Percentiles rank a stretch among this genome's conserved stretches.
Conservation (phyloP, 1,140 invertebrate species). For the Catajapyx aquilonaris region DNA sequence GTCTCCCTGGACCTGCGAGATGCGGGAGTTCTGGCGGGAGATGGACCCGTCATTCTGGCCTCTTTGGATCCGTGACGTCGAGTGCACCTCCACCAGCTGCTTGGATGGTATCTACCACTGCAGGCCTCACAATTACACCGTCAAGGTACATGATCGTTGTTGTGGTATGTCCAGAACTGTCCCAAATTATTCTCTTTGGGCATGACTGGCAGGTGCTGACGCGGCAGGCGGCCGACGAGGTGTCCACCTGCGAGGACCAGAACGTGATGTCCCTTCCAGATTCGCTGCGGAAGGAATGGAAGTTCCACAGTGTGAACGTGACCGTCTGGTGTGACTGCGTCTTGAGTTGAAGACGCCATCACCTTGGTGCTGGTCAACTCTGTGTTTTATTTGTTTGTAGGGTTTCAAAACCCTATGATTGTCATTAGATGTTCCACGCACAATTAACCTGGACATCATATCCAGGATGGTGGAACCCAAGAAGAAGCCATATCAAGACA, state of each 20-base stretch:
- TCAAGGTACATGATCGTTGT: too few species aligned
- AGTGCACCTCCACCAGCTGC: constrained; percentile 23
- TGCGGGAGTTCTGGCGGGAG: constrained; percentile 24
- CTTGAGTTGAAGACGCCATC: too few species aligned
- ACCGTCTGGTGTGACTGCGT: neutral
- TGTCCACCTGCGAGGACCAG: neutral
- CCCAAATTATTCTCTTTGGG: too few species aligned
- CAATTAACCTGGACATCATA: too few species aligned
- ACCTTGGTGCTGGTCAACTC: too few species aligned
- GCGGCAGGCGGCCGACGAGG: neutral
- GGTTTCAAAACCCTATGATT: too few species aligned
- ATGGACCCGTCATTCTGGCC: constrained; percentile 29
- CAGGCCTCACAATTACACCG: constrained; percentile 25
- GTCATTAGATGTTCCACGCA: too few species aligned
- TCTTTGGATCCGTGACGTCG: constrained; percentile 24
- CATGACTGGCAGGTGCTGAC: neutral
- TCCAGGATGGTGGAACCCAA: too few species aligned
- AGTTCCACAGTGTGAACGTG: neutral
- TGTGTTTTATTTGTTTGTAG: too few species aligned
- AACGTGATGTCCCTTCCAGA: neutral
- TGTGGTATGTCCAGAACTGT: too few species aligned
- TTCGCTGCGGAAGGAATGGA: neutral
- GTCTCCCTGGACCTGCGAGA: constrained; percentile 24
- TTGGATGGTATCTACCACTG: constrained; percentile 26
- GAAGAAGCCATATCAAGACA: too few species aligned